These are phyloP conservation scores for Hestina assimilis DNA, from an alignment of 1,140 invertebrate species.

Conservation along the genomic window DNA sequence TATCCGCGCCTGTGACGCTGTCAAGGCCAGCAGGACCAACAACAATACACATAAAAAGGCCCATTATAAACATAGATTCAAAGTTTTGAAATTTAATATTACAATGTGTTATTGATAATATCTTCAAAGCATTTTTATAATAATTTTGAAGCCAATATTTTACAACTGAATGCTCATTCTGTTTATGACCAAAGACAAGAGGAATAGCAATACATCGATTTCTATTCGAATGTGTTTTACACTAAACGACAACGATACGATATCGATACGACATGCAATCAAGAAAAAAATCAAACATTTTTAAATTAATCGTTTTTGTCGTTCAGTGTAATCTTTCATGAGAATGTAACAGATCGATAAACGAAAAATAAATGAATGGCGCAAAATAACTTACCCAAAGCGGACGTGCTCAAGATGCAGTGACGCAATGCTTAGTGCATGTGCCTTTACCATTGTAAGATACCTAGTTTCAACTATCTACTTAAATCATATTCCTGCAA, in stretches of 20 bases:
- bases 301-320: not conserved
- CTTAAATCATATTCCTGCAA: not conserved
- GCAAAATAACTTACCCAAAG: conserved; percentile 46
- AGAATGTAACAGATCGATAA: conserved; percentile 14
- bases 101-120: too few relatives aligned
- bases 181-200: not conserved
- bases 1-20: too few relatives aligned
- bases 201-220: too few relatives aligned
- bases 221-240: too few relatives aligned
- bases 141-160: not conserved
- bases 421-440: conserved; percentile 22
- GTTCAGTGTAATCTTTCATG: not conserved
- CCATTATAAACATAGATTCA: too few relatives aligned
- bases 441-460: not conserved
- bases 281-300: too few relatives aligned
- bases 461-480: not conserved
- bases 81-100: too few relatives aligned
- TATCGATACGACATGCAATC: not conserved
- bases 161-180: conserved; percentile 5
- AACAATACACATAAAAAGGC: too few relatives aligned
- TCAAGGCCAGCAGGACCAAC: too few relatives aligned
- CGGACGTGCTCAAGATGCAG: conserved; percentile 30
- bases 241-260: not conserved
- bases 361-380: conserved; percentile 28
- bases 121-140: too few relatives aligned